Percentiles rank a stretch among this genome's conserved stretches.
These are phyloP conservation scores for Gallinago stenura DNA, from an alignment of 2,797 vertebrate genomes.

Conservation along the genomic window DNA sequence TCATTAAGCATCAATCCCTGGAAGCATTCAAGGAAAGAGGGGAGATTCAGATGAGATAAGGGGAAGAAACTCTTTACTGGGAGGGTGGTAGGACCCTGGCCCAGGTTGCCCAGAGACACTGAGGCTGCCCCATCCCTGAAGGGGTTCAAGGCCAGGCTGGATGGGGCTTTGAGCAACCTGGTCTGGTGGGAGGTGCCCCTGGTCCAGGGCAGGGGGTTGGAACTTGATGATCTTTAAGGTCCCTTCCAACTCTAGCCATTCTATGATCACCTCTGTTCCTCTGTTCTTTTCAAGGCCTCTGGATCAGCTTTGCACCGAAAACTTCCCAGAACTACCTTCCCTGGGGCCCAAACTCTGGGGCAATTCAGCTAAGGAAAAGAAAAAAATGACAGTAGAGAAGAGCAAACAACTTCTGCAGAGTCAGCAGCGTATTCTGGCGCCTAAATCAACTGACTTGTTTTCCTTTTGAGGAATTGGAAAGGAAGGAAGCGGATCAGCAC, in stretches of 20 bases:
- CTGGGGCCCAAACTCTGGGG: neutral
- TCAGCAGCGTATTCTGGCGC: neutral
- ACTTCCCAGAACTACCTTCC: neutral
- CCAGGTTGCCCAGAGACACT: no score
- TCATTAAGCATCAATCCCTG: neutral
- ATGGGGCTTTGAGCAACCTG: no score
- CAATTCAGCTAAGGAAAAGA: neutral
- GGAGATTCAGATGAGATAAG: no score
- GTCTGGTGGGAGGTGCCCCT: no score
- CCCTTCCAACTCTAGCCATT: no score
- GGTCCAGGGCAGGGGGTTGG: no score
- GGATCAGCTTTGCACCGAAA: neutral
- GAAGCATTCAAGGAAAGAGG: no score
- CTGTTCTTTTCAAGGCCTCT: neutral
- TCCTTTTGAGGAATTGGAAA: constrained; percentile 12
- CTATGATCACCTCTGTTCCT: neutral
- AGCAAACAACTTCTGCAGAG: neutral
- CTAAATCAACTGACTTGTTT: constrained; percentile 8
- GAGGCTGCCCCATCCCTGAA: no score
- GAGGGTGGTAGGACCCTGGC: no score
- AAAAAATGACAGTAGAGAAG: neutral
- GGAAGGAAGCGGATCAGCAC: constrained; percentile 5
- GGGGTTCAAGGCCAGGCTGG: no score
- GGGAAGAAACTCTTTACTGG: no score
- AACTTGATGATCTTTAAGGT: no score